Evolutionary conservation across 64 coral and sea anemone species (phyloP).

Genomic region (Hydrozoanthus tunicans): DNA sequence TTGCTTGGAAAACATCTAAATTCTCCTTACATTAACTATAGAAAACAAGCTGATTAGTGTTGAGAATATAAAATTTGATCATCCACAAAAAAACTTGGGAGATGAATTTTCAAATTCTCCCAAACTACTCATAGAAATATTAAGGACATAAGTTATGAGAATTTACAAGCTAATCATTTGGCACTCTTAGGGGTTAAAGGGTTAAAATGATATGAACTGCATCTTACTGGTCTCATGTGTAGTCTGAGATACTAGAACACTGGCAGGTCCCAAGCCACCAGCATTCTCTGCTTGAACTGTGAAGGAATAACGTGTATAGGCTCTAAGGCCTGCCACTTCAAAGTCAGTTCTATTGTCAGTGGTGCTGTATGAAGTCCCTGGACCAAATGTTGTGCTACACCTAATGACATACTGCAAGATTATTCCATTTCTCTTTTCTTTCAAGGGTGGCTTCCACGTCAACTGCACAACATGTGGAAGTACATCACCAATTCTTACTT

Average conservation of each 20-base stretch:
- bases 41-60: too few species aligned
- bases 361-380: constrained; percentile 7
- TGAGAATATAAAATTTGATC: too few species aligned
- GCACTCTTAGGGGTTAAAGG: too few species aligned
- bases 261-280: constrained; percentile 10
- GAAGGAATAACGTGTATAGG: constrained; percentile 21
- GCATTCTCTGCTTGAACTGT: constrained; percentile 35
- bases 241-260: neutral
- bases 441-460: neutral
- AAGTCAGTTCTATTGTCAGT: constrained; percentile 18
- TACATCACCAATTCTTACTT: neutral
- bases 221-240: constrained; percentile 24
- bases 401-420: constrained; percentile 22
- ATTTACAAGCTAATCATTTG: too few species aligned
- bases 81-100: too few species aligned
- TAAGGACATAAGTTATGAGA: too few species aligned
- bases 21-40: too few species aligned
- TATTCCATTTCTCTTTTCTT: constrained; percentile 28
- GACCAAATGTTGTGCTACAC: constrained; percentile 1
- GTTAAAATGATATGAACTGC: neutral
- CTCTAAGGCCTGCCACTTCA: constrained; percentile 25
- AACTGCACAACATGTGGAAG: neutral
- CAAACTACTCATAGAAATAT: too few species aligned
- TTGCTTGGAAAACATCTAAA: too few species aligned
- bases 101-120: too few species aligned